These are phyloP conservation scores for Caenorhabditis uteleia DNA, from an alignment of 2,888 invertebrate genomes.

Conservation along the genomic window DNA sequence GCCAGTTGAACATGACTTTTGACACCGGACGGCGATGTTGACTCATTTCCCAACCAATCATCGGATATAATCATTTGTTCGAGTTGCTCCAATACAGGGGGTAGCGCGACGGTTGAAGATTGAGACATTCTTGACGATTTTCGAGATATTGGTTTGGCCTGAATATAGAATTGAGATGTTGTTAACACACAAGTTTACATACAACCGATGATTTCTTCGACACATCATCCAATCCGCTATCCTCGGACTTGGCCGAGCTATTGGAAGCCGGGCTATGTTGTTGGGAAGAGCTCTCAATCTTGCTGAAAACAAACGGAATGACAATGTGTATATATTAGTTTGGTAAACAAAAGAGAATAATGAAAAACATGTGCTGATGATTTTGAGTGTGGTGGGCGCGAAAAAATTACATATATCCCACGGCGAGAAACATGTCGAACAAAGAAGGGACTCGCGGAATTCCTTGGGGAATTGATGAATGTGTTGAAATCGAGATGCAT, in stretches of 20 bases:
- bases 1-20: slow-evolving; percentile 40
- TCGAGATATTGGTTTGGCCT: slow-evolving; percentile 43
- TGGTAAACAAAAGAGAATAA: too few relatives aligned
- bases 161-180: neutral
- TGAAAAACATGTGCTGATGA: too few relatives aligned
- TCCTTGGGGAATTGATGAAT: too few relatives aligned
- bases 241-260: slow-evolving; percentile 49
- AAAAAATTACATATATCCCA: too few relatives aligned
- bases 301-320: slow-evolving; percentile 40
- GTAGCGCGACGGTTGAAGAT: slow-evolving; percentile 43
- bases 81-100: slow-evolving; percentile 54
- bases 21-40: slow-evolving; percentile 8
- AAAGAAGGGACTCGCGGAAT: too few relatives aligned
- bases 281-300: slow-evolving; percentile 38
- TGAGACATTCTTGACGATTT: slow-evolving; percentile 45
- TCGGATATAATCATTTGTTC: slow-evolving; percentile 64
- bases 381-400: too few relatives aligned
- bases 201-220: slow-evolving; percentile 36
- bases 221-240: slow-evolving; percentile 50
- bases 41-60: slow-evolving; percentile 51
- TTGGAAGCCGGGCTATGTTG: slow-evolving; percentile 52
- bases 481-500: too few relatives aligned
- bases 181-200: neutral
- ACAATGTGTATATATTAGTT: too few relatives aligned
- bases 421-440: too few relatives aligned